phyloP scores from a whole-genome alignment of 2,888 invertebrate genomes.

The Polydrusus tereticollis region DNA sequence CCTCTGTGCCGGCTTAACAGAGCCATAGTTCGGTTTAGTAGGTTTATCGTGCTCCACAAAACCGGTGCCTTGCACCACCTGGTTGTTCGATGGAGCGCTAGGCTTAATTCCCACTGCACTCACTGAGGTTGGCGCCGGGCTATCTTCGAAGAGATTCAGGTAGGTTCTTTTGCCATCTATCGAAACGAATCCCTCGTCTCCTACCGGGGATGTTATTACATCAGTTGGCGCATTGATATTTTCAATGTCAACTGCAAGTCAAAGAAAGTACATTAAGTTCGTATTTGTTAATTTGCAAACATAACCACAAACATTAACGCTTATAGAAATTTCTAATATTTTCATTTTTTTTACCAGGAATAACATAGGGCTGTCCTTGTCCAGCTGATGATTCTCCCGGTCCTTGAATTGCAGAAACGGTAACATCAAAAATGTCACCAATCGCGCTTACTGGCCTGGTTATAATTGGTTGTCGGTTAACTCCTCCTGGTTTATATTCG shows the following conservation, averaged over 20 bases:
- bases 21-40: conserved; percentile 59
- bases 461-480: conserved; percentile 60
- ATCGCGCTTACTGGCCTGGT: conserved; percentile 69
- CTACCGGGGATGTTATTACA: conserved; percentile 84
- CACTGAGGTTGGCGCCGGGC: conserved; percentile 61
- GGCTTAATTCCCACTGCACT: conserved; percentile 60
- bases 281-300: no score
- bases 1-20: conserved; percentile 65
- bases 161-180: conserved; percentile 93
- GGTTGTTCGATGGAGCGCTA: conserved; percentile 64
- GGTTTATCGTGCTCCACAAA: conserved; percentile 72
- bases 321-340: no score
- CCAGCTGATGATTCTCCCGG: conserved; percentile 70
- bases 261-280: background rate
- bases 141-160: conserved; percentile 84
- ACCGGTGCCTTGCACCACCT: conserved; percentile 71
- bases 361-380: conserved; percentile 69
- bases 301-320: no score
- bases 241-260: conserved; percentile 70
- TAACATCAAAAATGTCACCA: conserved; percentile 89
- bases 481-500: conserved; percentile 80
- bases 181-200: conserved; percentile 89
- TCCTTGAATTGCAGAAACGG: conserved; percentile 86
- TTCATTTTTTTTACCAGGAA: conserved; percentile 68
- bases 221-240: conserved; percentile 65